Evolutionary conservation across 2,797 vertebrate species (phyloP).

Genomic region (Sternarchorhynchus goeldii): DNA sequence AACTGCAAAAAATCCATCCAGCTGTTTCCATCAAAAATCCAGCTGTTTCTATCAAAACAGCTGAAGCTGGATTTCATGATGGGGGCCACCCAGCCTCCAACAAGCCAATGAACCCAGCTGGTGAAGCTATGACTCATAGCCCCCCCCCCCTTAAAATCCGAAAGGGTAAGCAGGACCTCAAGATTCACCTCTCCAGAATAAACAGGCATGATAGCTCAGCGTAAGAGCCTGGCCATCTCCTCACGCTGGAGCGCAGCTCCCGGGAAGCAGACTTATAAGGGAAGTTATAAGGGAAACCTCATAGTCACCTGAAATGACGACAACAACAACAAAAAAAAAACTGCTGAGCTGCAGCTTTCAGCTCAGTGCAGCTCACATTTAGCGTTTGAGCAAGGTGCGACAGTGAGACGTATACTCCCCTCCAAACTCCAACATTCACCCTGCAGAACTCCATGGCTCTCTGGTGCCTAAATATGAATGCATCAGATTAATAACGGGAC

Average conservation of each 20-base stretch:
- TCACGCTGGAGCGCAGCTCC: conserved; percentile 22
- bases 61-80: conserved; percentile 38
- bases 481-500: no score
- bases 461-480: background rate
- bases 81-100: conserved; percentile 22
- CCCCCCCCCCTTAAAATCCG: conserved; percentile 30
- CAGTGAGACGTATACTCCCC: background rate
- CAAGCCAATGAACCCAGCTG: conserved; percentile 26
- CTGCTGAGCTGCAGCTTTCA: background rate
- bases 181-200: conserved; percentile 59
- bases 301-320: conserved; percentile 18
- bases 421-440: background rate
- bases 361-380: background rate
- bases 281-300: background rate
- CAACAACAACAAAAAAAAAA: background rate
- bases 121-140: conserved; percentile 33
- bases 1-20: conserved; percentile 48
- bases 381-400: background rate
- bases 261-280: background rate
- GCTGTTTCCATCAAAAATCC: no score
- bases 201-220: conserved; percentile 59
- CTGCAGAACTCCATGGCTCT: background rate
- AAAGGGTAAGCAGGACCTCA: conserved; percentile 38
- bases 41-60: conserved; percentile 39
- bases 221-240: conserved; percentile 54